A percentile compares a stretch with the other conserved stretches of the same genome.
These are phyloP conservation scores for Harpalus rubripes DNA, from an alignment of 2,888 invertebrate genomes.

Conservation along the genomic window DNA sequence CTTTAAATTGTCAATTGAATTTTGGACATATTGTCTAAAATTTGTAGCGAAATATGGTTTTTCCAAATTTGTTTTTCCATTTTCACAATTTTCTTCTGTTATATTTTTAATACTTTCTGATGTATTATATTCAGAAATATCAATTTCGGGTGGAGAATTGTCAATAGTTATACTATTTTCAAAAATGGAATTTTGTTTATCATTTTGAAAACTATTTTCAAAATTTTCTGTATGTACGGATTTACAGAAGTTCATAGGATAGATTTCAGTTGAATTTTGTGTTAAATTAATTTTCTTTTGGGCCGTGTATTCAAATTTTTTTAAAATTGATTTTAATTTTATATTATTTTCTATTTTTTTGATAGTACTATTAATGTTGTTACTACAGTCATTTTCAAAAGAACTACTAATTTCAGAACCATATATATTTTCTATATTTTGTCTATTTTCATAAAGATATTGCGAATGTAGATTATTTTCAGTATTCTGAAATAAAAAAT, in stretches of 20 bases:
- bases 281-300: neutral
- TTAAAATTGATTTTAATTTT: neutral
- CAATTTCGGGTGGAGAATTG: neutral
- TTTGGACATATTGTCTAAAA: conserved; percentile 34
- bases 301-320: neutral
- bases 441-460: neutral
- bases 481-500: neutral
- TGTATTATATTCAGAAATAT: neutral
- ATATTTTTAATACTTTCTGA: neutral
- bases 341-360: conserved; percentile 7
- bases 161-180: no score
- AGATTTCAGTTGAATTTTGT: neutral
- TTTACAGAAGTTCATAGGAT: neutral
- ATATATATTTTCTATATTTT: neutral
- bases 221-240: neutral
- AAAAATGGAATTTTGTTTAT: neutral
- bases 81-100: conserved; percentile 11
- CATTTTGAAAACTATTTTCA: conserved; percentile 4
- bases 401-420: no score
- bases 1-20: conserved; percentile 25
- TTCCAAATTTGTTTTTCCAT: conserved; percentile 6
- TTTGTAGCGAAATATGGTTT: conserved; percentile 26
- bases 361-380: neutral
- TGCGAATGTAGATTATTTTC: neutral
- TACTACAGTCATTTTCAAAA: no score